These are phyloP conservation scores for Pantherophis vulpinus DNA, from an alignment of 2,797 vertebrate genomes.

Conservation along the genomic window DNA sequence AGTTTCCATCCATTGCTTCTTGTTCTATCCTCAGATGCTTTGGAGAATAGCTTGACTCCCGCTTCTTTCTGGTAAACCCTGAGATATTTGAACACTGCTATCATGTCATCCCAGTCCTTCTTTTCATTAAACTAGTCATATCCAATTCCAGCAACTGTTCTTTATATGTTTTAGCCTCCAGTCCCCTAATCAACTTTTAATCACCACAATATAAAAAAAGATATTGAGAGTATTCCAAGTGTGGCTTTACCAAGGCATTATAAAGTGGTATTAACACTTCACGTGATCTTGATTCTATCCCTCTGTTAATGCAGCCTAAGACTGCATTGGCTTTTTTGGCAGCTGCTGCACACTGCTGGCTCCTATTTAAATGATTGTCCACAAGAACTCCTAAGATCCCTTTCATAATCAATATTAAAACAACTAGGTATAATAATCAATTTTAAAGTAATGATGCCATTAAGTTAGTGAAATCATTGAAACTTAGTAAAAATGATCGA, in stretches of 20 bases:
- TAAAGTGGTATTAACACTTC: neutral
- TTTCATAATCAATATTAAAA: neutral
- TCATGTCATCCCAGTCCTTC: neutral
- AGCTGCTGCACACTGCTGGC: neutral
- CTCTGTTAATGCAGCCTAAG: neutral
- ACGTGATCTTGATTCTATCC: neutral
- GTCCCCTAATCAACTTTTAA: neutral
- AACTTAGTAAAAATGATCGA: slow-evolving; percentile 2
- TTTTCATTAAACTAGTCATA: neutral
- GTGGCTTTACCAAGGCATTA: neutral
- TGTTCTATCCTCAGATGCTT: neutral
- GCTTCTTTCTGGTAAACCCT: neutral
- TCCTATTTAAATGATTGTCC: neutral
- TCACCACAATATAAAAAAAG: no score
- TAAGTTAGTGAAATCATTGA: neutral
- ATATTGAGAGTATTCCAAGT: neutral
- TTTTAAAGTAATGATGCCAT: slow-evolving; percentile 30
- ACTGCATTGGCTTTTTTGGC: neutral
- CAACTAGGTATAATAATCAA: neutral
- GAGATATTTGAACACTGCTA: neutral
- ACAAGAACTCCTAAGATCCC: neutral
- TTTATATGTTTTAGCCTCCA: neutral
- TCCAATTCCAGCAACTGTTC: neutral
- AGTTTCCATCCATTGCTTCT: neutral
- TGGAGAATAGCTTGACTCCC: neutral